A percentile compares a stretch with the other conserved stretches of the same genome.
phyloP scores from a whole-genome alignment of 2,888 invertebrate genomes.

The Tenthredo mesomela region DNA sequence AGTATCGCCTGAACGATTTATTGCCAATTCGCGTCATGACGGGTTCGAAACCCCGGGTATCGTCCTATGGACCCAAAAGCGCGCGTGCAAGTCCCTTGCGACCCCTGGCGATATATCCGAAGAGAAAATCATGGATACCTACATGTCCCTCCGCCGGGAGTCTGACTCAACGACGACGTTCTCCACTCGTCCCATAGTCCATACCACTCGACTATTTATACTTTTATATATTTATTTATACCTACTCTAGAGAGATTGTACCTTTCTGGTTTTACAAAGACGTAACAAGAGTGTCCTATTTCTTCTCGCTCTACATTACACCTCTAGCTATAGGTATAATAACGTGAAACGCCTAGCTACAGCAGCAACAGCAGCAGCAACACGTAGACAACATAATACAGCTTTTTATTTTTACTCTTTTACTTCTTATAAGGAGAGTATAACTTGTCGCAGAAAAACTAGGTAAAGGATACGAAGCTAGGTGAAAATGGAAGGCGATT shows the following conservation, averaged over 20 bases:
- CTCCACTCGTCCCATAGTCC: neutral
- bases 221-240: neutral
- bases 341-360: neutral
- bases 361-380: too few relatives aligned
- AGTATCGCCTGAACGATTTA: slow-evolving; percentile 29
- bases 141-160: slow-evolving; percentile 1
- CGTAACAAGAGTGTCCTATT: neutral
- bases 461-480: neutral
- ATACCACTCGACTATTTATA: neutral
- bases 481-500: neutral
- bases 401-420: neutral
- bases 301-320: neutral
- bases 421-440: neutral
- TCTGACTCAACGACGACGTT: slow-evolving; percentile 23
- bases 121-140: slow-evolving; percentile 19
- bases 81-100: slow-evolving; percentile 17
- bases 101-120: neutral
- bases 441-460: neutral
- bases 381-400: neutral
- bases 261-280: neutral
- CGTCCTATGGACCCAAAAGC: slow-evolving; percentile 1
- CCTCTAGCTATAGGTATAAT: neutral
- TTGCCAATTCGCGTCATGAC: slow-evolving; percentile 14
- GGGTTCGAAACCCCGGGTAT: neutral
- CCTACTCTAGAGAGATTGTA: neutral